Base-by-base conservation (phyloP, 2,888 invertebrate genomes). In the Anticlea derivata region DNA sequence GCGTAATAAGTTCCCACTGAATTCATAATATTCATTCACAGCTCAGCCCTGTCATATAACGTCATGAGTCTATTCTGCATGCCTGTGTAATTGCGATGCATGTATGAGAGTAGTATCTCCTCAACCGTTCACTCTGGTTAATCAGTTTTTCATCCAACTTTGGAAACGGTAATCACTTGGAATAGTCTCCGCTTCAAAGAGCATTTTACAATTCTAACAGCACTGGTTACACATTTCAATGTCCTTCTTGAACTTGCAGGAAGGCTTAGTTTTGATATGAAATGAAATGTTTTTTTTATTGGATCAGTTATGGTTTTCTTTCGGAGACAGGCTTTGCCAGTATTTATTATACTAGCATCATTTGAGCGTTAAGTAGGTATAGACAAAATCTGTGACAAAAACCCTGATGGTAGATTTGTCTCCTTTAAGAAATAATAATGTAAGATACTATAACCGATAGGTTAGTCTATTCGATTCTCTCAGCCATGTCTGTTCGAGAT, bases 1-100 rank as follows among this genome's bases (percentile, higher is more conserved):
- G 23, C 30, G 10, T 27, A 22, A 37, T 24, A 34, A 30, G 10
- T 33, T 38, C 38, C 33, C 20, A 8, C 17, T 37, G 13, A 30
- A 17, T 31, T 30, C 7, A 30, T 20, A 26, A 26, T 33, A 26
- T 23, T 33, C 38, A 50, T 45, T 52, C 27, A 37, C 27, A 23
- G 51, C 34, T 13, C 49, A 56, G 29, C 49, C 54, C 55, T 68
- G 57, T 66, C 51, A 63, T 63, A 58, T 51, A 60, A 59, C 57
- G 53, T 58, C 61, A 63, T 58, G 49, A 45, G 55, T 60, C 61
- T 55, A 48, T 40, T 59, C 58, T 29, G 62, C 61, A 64, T 72
- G 68, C 66, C 66, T 39, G 34, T 50, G 52, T 73, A 72, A 75
- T 73, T 70, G 60, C 45, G 33, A 52, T 58, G 48, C 54, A 52